Conservation (phyloP, 2,888 invertebrate species). For the Notocelia uddmanniana region DNA sequence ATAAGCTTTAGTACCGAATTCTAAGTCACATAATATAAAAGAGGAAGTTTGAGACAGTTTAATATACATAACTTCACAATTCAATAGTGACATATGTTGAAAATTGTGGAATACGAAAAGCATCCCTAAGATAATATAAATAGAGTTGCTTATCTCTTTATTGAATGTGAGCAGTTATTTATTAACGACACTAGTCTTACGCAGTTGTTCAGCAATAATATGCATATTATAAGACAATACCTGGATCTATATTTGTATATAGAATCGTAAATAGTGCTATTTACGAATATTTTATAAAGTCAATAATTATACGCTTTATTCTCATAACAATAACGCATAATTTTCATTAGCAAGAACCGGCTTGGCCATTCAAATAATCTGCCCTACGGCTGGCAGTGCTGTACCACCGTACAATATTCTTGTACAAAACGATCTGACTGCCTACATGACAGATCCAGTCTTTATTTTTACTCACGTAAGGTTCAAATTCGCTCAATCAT, state of each 20-base stretch:
- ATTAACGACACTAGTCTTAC: conserved; percentile 31
- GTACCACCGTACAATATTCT: too few species aligned
- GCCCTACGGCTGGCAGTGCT: neutral
- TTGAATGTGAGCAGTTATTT: conserved; percentile 7
- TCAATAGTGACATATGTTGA: conserved; percentile 15
- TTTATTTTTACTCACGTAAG: neutral
- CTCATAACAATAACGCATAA: neutral
- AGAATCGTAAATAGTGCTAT: conserved; percentile 9
- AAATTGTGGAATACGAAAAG: conserved; percentile 8
- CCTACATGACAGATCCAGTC: neutral
- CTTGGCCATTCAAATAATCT: neutral
- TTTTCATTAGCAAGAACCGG: conserved; percentile 15
- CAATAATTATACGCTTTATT: neutral
- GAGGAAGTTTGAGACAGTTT: conserved; percentile 13
- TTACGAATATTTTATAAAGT: neutral
- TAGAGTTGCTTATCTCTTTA: conserved; percentile 3
- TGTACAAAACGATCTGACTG: neutral
- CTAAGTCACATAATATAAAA: conserved; percentile 13
- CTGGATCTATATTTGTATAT: conserved; percentile 4
- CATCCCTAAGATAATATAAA: neutral
- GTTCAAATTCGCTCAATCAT: conserved; percentile 88
- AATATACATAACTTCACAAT: conserved; percentile 2
- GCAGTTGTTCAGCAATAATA: conserved; percentile 17
- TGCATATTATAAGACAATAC: conserved; percentile 2
- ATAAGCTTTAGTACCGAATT: conserved; percentile 40